Conservation (phyloP, 2,888 invertebrate genomes). For the Drosophila gaucha region DNA sequence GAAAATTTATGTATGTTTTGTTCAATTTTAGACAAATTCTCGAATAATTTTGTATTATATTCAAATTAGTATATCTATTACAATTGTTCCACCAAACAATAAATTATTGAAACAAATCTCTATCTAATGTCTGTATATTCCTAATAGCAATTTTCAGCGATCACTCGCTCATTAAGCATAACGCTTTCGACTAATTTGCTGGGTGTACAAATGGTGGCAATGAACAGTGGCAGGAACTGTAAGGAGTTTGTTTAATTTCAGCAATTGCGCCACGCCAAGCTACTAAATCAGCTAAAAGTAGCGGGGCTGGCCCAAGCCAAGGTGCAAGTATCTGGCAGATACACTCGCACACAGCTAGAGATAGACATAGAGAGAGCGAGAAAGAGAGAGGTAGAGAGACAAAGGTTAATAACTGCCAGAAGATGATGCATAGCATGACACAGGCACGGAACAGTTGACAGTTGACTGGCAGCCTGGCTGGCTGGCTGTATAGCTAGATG, state of each 20-base stretch:
- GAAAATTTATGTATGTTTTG: no score
- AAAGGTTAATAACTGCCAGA: constrained; percentile 80
- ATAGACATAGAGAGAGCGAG: constrained; percentile 1
- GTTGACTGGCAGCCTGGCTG: constrained; percentile 70
- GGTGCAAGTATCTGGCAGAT: constrained; percentile 44
- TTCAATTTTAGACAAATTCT: no score
- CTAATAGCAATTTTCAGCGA: background rate
- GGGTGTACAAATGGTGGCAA: constrained; percentile 29
- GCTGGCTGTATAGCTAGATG: constrained; percentile 18
- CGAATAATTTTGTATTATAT: no score
- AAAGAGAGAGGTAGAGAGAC: constrained; percentile 23
- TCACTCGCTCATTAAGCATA: constrained; percentile 3
- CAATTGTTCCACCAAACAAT: no score
- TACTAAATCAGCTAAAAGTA: constrained; percentile 62
- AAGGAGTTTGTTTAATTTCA: constrained; percentile 62
- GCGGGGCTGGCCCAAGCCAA: constrained; percentile 38
- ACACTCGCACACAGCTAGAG: constrained; percentile 19
- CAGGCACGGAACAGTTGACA: constrained; percentile 72
- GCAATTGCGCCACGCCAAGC: constrained; percentile 51
- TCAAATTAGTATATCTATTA: no score
- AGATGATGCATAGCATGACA: constrained; percentile 79
- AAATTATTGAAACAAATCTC: no score
- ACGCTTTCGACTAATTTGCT: constrained; percentile 34
- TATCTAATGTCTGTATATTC: background rate
- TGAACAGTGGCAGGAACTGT: constrained; percentile 5